phyloP scores from a whole-genome alignment of 2,888 invertebrate genomes.

The Drosophila buzzatii region DNA sequence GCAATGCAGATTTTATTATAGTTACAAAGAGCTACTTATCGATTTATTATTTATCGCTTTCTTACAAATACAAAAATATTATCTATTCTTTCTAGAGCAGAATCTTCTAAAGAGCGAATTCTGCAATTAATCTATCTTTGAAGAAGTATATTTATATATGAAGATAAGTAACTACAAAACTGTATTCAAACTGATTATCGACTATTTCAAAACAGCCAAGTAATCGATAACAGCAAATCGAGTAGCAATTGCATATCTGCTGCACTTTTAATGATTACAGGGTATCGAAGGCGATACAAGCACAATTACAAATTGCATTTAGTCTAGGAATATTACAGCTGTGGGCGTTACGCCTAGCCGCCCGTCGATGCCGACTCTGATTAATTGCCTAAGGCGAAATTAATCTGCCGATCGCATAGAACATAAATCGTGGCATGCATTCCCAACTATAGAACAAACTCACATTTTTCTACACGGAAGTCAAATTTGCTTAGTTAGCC shows the following conservation, averaged over 20 bases:
- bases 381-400: constrained; percentile 57
- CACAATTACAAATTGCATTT: constrained; percentile 23
- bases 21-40: no score
- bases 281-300: constrained; percentile 25
- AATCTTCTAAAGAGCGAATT: no score
- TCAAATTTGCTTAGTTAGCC: constrained; percentile 5
- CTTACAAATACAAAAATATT: no score
- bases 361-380: constrained; percentile 41
- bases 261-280: constrained; percentile 5
- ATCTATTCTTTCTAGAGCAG: no score
- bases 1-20: no score
- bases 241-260: background rate
- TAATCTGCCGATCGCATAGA: constrained; percentile 41
- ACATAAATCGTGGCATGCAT: constrained; percentile 46
- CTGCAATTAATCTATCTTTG: background rate
- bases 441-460: constrained; percentile 26
- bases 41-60: no score
- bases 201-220: background rate
- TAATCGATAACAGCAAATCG: background rate
- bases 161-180: background rate
- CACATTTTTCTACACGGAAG: constrained; percentile 36
- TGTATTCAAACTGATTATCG: background rate
- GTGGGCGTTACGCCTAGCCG: constrained; percentile 37
- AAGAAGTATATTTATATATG: background rate
- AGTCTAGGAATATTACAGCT: background rate